These are phyloP conservation scores for Drosophila asahinai DNA, from an alignment of 1,140 invertebrate genomes.

Conservation along the genomic window DNA sequence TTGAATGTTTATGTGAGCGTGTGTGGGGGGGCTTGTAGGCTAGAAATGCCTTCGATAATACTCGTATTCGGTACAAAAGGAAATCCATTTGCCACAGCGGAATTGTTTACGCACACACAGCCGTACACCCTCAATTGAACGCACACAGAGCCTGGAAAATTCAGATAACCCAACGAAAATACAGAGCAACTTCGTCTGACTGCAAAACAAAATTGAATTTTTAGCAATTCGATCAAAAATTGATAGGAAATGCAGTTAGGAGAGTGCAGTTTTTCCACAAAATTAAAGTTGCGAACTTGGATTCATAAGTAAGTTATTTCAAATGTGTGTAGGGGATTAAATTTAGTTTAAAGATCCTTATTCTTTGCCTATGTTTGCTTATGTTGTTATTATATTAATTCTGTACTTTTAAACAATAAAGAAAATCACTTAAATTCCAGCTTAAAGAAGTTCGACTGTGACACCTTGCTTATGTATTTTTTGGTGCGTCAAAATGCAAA, in stretches of 20 bases:
- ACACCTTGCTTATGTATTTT: neutral
- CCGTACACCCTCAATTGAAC: slow-evolving; percentile 1
- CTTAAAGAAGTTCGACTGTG: neutral
- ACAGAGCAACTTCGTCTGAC: neutral
- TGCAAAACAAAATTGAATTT: slow-evolving; percentile 27
- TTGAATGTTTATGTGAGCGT: slow-evolving; percentile 41
- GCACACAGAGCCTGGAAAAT: neutral
- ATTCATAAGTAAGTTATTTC: no score
- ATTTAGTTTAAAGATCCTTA: neutral
- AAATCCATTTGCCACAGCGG: slow-evolving; percentile 76
- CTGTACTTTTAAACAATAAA: no score
- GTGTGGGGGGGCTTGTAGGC: slow-evolving; percentile 21
- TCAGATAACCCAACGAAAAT: neutral
- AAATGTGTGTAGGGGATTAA: no score
- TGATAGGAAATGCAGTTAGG: slow-evolving; percentile 5
- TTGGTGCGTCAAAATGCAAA: slow-evolving; percentile 33
- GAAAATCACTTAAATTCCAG: neutral
- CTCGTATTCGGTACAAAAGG: slow-evolving; percentile 56
- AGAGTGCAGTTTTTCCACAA: neutral
- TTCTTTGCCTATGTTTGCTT: no score
- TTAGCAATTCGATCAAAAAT: slow-evolving; percentile 6
- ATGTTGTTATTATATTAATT: no score
- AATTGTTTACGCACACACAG: slow-evolving; percentile 62
- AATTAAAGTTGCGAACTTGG: neutral
- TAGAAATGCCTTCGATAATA: slow-evolving; percentile 73